Evolutionary conservation across 2,113 vertebrate genomes (phyloP).

Genomic region (Pelvicachromis taeniatus): DNA sequence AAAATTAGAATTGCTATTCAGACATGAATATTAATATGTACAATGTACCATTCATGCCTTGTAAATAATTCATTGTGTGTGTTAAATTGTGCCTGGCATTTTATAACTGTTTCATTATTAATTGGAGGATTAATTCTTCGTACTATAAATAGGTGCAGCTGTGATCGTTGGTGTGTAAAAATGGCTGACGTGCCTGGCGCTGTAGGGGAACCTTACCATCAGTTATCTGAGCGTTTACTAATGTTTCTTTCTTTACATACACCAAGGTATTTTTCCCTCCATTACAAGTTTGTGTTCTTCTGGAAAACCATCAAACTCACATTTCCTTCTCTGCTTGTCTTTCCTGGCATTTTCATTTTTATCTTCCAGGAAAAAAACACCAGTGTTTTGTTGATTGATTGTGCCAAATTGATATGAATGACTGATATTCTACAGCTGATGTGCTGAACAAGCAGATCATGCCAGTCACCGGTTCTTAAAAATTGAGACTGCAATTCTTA

Average conservation of each 20-base stretch:
- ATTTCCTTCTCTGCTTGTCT: background rate
- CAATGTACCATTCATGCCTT: background rate
- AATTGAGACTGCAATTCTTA: background rate
- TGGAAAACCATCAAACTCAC: background rate
- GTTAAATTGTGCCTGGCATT: background rate
- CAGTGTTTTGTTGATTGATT: background rate
- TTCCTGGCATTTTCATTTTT: background rate
- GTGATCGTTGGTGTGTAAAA: background rate
- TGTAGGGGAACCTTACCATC: background rate
- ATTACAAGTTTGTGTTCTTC: background rate
- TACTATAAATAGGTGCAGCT: background rate
- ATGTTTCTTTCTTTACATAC: background rate
- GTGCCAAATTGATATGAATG: background rate
- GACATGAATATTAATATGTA: background rate
- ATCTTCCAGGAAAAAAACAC: background rate
- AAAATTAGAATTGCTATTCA: background rate
- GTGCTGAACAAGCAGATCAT: background rate
- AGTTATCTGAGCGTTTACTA: fast-evolving
- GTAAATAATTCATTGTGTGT: background rate
- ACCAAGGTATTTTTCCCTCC: background rate
- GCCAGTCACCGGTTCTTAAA: background rate
- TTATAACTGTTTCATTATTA: background rate
- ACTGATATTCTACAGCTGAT: background rate
- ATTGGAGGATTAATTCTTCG: background rate
- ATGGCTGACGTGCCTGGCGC: fast-evolving